phyloP scores from a whole-genome alignment of 2,888 invertebrate genomes.

The Drepana falcataria region DNA sequence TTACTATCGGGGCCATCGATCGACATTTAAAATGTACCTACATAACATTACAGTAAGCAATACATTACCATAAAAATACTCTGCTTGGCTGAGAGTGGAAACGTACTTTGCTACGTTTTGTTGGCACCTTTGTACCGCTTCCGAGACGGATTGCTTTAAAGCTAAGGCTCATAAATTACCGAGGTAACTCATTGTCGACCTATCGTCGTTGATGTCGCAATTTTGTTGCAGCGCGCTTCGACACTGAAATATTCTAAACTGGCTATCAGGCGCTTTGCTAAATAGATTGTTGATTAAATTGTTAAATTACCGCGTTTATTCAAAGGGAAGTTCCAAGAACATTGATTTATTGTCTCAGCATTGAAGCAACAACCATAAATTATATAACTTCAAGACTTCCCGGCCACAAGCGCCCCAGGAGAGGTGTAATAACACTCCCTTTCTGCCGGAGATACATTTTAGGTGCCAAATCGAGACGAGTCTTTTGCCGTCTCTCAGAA shows the following conservation, averaged over 20 bases:
- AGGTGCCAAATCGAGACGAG: no score
- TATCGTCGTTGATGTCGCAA: slow-evolving; percentile 53
- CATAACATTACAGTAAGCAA: no score
- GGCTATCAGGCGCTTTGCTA: slow-evolving; percentile 56
- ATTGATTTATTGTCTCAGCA: slow-evolving; percentile 7
- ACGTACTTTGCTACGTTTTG: slow-evolving; percentile 26
- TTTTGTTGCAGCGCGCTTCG: slow-evolving; percentile 45
- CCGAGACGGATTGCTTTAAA: slow-evolving; percentile 32
- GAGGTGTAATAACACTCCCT: no score
- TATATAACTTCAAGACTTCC: no score
- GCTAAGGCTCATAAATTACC: slow-evolving; percentile 48
- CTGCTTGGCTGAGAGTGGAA: slow-evolving; percentile 18
- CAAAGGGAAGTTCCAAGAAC: slow-evolving; percentile 22
- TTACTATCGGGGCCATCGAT: no score
- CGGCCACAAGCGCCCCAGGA: no score
- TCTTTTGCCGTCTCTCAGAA: no score
- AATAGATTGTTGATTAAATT: slow-evolving; percentile 64
- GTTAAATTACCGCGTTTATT: slow-evolving; percentile 50
- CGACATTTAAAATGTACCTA: no score
- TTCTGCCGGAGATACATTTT: no score
- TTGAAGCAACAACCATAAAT: no score
- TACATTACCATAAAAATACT: no score
- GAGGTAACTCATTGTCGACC: slow-evolving; percentile 50
- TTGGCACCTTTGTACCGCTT: slow-evolving; percentile 10
- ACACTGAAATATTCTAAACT: slow-evolving; percentile 53